A percentile compares a stretch with the other conserved stretches of the same genome.
Evolutionary conservation across 2,888 invertebrate genomes (phyloP).

Genomic region (Dichetophora obliterata): DNA sequence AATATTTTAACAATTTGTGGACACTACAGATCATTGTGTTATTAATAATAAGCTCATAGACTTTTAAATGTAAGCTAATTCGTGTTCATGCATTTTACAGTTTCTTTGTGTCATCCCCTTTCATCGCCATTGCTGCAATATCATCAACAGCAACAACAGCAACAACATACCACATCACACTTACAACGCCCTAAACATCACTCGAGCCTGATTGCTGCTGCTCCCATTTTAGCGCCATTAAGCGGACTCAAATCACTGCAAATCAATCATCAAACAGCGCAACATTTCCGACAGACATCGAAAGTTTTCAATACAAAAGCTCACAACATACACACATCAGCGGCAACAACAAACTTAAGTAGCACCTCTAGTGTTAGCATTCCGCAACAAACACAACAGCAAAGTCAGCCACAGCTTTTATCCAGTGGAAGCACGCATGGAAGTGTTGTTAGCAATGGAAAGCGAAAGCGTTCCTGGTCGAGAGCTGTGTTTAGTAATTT

Average conservation of each 20-base stretch:
- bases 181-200: slow-evolving; percentile 32
- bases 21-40: no score
- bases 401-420: slow-evolving; percentile 33
- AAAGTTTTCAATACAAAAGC: slow-evolving; percentile 53
- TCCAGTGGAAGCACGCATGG: not conserved
- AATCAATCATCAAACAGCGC: slow-evolving; percentile 49
- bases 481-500: slow-evolving; percentile 94
- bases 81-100: not conserved
- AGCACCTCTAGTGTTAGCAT: slow-evolving; percentile 21
- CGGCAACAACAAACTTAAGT: slow-evolving; percentile 24
- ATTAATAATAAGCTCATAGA: no score
- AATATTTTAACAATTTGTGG: no score
- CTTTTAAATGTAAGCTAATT: no score
- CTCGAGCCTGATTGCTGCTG: slow-evolving; percentile 50
- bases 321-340: slow-evolving; percentile 50
- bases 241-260: slow-evolving; percentile 62
- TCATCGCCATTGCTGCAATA: slow-evolving; percentile 8
- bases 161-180: not conserved
- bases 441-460: slow-evolving; percentile 63
- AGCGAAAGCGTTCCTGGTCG: slow-evolving; percentile 94
- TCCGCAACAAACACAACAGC: slow-evolving; percentile 37
- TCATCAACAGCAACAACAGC: slow-evolving; percentile 15
- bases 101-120: slow-evolving; percentile 14
- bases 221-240: slow-evolving; percentile 59
- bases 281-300: slow-evolving; percentile 52